Conservation (phyloP, 2,888 invertebrate species). For the Laspeyria flexula region DNA sequence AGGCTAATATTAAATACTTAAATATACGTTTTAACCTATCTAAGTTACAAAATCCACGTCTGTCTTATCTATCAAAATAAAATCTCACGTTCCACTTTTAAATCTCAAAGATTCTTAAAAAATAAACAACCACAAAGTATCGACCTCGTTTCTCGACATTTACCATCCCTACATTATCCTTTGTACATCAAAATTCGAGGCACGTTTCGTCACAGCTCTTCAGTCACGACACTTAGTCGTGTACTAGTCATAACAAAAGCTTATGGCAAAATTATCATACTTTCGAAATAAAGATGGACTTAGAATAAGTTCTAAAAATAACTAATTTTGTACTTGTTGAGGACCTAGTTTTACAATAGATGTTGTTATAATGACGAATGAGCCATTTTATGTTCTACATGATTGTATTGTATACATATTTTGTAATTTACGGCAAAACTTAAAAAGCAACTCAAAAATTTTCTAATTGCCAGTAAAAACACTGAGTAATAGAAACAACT, state of each 20-base stretch:
- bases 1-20: too few relatives aligned
- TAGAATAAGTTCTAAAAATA: background rate
- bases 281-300: conserved; percentile 24
- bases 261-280: conserved; percentile 45
- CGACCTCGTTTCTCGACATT: conserved; percentile 13
- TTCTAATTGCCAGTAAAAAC: too few relatives aligned
- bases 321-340: background rate
- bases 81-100: conserved; percentile 6
- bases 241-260: conserved; percentile 44
- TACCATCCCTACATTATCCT: conserved; percentile 27
- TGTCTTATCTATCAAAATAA: background rate
- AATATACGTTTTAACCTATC: background rate
- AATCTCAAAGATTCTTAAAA: background rate
- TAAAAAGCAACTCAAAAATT: too few relatives aligned
- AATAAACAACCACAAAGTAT: conserved; percentile 2
- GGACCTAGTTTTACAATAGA: conserved; percentile 8
- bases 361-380: too few relatives aligned
- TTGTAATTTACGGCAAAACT: too few relatives aligned
- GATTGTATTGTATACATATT: too few relatives aligned
- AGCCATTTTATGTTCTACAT: too few relatives aligned
- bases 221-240: conserved; percentile 53
- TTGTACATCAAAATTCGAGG: conserved; percentile 46
- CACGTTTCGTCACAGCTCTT: conserved; percentile 54
- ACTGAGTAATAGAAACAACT: too few relatives aligned
- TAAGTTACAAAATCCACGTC: background rate